Evolutionary conservation across 92 coral and sea anemone species (phyloP).

Genomic region (Zoanthus sansibaricus): DNA sequence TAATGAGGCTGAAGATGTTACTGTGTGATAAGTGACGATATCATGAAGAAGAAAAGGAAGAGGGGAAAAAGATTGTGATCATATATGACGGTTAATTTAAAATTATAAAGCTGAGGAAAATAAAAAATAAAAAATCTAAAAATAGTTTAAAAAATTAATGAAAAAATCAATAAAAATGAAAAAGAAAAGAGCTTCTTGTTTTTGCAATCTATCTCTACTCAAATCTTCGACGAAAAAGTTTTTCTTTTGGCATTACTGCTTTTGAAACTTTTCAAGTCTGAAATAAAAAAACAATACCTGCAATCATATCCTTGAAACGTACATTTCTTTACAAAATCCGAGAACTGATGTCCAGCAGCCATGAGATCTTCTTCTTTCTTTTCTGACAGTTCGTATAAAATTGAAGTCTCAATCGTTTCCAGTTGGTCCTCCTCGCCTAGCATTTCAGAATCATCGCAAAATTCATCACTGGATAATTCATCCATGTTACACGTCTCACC

Average conservation of each 20-base stretch:
- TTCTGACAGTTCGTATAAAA: slow-evolving; percentile 50
- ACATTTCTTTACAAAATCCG: slow-evolving; percentile 77
- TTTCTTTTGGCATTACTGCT: too few relatives aligned
- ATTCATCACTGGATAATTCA: slow-evolving; percentile 18
- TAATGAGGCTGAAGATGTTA: background rate
- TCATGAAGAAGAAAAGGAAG: background rate
- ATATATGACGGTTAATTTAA: background rate
- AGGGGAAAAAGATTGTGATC: background rate
- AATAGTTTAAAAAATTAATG: background rate
- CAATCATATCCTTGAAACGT: slow-evolving; percentile 83
- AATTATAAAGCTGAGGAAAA: background rate
- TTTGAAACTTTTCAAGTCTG: background rate
- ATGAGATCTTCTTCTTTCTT: slow-evolving; percentile 39
- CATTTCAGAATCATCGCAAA: slow-evolving; percentile 40
- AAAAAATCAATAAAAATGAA: background rate
- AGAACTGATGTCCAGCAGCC: slow-evolving; percentile 78
- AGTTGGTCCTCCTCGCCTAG: slow-evolving; percentile 29
- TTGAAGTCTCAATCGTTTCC: slow-evolving; percentile 40
- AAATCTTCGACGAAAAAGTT: background rate
- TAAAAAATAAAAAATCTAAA: background rate
- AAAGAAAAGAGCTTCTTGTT: background rate
- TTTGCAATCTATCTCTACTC: too few relatives aligned
- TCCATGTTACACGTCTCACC: slow-evolving; percentile 20
- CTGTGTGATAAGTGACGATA: background rate
- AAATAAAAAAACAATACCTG: background rate